These are phyloP conservation scores for Drosophila ironensis DNA, from an alignment of 1,140 invertebrate genomes.

Conservation along the genomic window DNA sequence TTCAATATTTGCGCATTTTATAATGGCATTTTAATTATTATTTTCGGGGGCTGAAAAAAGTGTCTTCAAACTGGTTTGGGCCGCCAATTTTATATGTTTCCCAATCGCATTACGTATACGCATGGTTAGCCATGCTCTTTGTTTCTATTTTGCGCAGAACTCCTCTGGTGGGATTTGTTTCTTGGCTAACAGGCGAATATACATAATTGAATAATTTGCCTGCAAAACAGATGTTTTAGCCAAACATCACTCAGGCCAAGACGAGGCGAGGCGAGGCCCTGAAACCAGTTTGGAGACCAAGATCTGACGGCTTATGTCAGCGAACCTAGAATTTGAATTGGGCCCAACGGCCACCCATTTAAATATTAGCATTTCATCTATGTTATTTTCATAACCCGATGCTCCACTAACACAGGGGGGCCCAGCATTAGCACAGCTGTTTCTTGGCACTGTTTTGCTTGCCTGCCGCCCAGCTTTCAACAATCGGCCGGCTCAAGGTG, in stretches of 20 bases:
- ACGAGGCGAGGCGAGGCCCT: conserved; percentile 19
- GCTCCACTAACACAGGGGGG: conserved; percentile 1
- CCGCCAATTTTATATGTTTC: neutral
- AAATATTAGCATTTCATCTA: conserved; percentile 13
- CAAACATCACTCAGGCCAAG: conserved; percentile 10
- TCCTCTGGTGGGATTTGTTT: conserved; percentile 4
- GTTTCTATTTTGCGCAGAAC: too few relatives aligned
- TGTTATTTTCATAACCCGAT: conserved; percentile 1
- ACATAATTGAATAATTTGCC: conserved; percentile 43
- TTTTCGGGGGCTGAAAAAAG: neutral
- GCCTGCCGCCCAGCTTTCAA: conserved; percentile 48
- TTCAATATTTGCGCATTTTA: conserved; percentile 50
- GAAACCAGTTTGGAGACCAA: conserved; percentile 29
- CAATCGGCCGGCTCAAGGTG: conserved; percentile 66
- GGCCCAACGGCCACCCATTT: neutral
- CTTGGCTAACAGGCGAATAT: conserved; percentile 24
- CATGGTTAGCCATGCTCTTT: conserved; percentile 13
- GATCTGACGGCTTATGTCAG: conserved; percentile 25
- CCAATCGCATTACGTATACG: conserved; percentile 52
- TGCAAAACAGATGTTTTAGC: conserved; percentile 17
- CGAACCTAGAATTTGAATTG: conserved; percentile 25
- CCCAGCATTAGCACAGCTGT: conserved; percentile 61
- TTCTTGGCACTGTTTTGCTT: too few relatives aligned
- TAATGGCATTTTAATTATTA: conserved; percentile 50
- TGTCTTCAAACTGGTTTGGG: conserved; percentile 17